These are phyloP conservation scores for Amphiprion ocellaris DNA, from an alignment of 2,113 vertebrate genomes.

Conservation along the genomic window DNA sequence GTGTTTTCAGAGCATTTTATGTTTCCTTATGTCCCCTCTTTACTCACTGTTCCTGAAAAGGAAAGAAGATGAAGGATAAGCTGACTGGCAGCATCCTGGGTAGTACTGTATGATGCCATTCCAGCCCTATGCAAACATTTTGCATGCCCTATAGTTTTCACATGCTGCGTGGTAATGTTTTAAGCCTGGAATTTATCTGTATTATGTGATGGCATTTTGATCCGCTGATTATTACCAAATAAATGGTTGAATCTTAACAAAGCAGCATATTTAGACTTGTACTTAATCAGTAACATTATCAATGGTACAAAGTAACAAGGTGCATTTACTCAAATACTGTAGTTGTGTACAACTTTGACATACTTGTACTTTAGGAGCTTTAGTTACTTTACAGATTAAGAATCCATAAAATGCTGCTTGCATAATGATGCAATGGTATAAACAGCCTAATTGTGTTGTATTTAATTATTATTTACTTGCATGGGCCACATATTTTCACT, in stretches of 20 bases:
- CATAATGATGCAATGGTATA: too few species aligned
- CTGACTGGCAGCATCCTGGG: conserved; percentile 25
- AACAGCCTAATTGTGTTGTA: too few species aligned
- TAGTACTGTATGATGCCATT: conserved; percentile 51
- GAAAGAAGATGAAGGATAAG: conserved; percentile 38
- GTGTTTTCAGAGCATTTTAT: neutral
- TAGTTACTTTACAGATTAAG: too few species aligned
- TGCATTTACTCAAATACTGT: too few species aligned
- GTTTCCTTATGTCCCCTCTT: neutral
- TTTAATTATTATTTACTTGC: too few species aligned
- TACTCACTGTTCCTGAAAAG: conserved; percentile 17
- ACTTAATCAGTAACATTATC: too few species aligned
- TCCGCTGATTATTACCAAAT: conserved; percentile 57
- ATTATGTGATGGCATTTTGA: conserved; percentile 47
- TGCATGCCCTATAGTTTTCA: conserved; percentile 71
- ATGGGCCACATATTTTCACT: too few species aligned
- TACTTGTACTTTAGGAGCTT: too few species aligned
- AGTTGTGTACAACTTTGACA: too few species aligned
- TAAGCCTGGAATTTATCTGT: conserved; percentile 52
- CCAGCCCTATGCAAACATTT: conserved; percentile 61
- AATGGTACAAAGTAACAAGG: too few species aligned
- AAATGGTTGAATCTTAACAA: conserved; percentile 56
- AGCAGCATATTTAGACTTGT: neutral
- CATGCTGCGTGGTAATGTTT: conserved; percentile 34
- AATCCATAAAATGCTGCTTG: too few species aligned